A percentile compares a stretch with the other conserved stretches of the same genome.
Conservation (phyloP, 2,888 invertebrate genomes). For the Polydrusus tereticollis region DNA sequence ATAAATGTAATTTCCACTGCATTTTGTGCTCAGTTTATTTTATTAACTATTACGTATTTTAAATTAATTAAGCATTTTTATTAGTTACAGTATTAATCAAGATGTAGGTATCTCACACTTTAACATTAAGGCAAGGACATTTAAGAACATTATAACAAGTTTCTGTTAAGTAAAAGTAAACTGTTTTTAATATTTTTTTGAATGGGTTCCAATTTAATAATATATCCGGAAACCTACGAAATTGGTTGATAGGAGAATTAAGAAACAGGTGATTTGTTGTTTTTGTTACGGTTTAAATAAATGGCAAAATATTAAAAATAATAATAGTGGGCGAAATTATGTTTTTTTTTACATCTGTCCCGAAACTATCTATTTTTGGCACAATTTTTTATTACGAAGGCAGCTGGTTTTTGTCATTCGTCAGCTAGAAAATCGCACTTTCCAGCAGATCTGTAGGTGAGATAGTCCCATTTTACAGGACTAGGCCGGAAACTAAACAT, state of each 20-base stretch:
- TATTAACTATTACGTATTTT: neutral
- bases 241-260: neutral
- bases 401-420: no score
- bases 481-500: no score
- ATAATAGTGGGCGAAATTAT: neutral
- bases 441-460: no score
- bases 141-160: conserved; percentile 13
- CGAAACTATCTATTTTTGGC: neutral
- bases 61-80: neutral
- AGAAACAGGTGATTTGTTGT: conserved; percentile 1
- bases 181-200: neutral
- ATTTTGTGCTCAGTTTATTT: neutral
- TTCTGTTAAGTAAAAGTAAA: conserved; percentile 9
- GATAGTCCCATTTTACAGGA: no score
- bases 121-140: conserved; percentile 33
- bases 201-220: neutral
- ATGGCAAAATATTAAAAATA: no score
- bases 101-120: conserved; percentile 15
- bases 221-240: neutral
- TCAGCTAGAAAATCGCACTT: no score
- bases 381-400: no score
- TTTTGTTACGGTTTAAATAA: neutral
- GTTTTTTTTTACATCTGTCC: neutral
- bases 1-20: neutral
- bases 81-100: neutral